Conservation (phyloP, 2,888 invertebrate species). For the Dendrolimus houi region DNA sequence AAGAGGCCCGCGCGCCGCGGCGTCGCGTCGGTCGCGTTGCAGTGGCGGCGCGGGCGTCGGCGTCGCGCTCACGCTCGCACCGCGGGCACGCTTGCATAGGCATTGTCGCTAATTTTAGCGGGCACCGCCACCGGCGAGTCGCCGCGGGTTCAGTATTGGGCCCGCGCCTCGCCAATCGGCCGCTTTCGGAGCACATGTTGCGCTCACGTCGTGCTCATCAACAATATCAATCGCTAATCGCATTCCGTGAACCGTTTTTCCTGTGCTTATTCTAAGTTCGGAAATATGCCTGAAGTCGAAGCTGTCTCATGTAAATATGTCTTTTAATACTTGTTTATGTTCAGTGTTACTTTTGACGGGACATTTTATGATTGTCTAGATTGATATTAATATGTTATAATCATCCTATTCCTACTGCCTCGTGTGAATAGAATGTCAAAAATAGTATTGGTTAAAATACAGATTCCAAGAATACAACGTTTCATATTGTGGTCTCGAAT, state of each 20-base stretch:
- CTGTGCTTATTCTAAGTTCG: not conserved
- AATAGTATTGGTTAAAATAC: no score
- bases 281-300: not conserved
- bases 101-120: not conserved
- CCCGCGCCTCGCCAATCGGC: not conserved
- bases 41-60: slow-evolving; percentile 2
- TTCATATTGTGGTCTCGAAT: no score
- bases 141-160: not conserved
- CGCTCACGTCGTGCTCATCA: not conserved
- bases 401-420: no score
- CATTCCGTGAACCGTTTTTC: not conserved
- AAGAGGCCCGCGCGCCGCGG: slow-evolving; percentile 3
- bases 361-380: not conserved
- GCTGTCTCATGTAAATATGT: not conserved
- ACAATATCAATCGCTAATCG: not conserved
- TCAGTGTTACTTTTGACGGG: not conserved
- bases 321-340: not conserved
- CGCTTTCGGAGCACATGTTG: not conserved
- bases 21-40: slow-evolving; percentile 2
- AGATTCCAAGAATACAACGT: no score
- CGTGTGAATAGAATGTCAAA: no score
- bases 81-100: not conserved
- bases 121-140: not conserved
- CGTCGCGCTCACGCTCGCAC: not conserved
- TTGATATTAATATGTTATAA: no score